Evolutionary conservation across 2,113 vertebrate species (phyloP), one percentile per base, ranked within the genome.

Genomic region (Formicarius rufipectus): DNA sequence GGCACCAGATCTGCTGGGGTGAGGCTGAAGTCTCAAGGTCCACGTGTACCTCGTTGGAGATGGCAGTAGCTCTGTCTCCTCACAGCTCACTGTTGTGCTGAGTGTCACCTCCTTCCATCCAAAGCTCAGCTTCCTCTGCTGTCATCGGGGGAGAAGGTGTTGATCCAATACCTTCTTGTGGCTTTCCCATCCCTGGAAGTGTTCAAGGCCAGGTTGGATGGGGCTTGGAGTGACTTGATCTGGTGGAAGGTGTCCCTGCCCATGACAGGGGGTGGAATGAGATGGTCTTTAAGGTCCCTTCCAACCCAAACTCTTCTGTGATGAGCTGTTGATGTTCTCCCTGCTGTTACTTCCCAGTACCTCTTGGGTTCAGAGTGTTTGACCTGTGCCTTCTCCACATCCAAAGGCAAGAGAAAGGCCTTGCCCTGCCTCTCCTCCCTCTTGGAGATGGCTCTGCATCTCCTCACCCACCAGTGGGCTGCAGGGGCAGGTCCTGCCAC

Each of bases 1-100:
- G 31, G 33, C 35, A 40, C 35, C n/a, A 64, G 53, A 21, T 14
- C 7, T 6, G 4, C 13, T 19, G 67, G 83, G 80, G 42, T 17
- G 19, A 71, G 44, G n/a, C 28, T 68, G 44, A 49, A 76, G 31
- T 27, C 62, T 47, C 40, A 23, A 31, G 58, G 33, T 39, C 25
- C 6, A 5, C 0, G 2, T 78, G 52, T 55, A 84, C 11, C 18
- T 16, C 2, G 0, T 35, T 40, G 52, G 68, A 75, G 30, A 30
- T 55, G 25, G 19, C 37, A 31, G 45, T 3, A 50, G 44, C 17
- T 84, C 64, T 59, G 12, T 31, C 35, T 93, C 1, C 53, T 69
- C 28, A 1, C 42, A 59, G 52, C 37, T 84, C 35, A 11, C 14
- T 35, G 23, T 59, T 37, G 6, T 58, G 33, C 50, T 1, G 1